Evolutionary conservation across 2,888 invertebrate species (phyloP).

Genomic region (Eucera pruinosa): DNA sequence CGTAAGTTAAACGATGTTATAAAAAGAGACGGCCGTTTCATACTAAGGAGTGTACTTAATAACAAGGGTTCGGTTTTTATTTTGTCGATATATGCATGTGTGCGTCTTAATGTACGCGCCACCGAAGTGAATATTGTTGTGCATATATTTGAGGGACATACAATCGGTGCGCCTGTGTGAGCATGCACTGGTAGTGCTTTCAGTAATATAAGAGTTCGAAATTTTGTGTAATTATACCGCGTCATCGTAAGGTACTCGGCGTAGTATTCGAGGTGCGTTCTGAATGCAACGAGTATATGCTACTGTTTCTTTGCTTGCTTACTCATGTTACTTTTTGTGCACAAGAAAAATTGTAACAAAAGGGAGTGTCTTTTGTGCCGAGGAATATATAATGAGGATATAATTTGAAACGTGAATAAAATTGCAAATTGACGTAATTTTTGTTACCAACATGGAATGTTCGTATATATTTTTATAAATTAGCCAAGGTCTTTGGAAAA

Average conservation of each 20-base stretch:
- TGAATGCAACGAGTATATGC: slow-evolving; percentile 15
- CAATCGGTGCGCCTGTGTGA: slow-evolving; percentile 5
- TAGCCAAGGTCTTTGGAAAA: background rate
- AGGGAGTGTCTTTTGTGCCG: background rate
- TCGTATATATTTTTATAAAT: background rate
- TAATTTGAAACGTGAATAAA: slow-evolving; percentile 1
- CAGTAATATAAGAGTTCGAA: slow-evolving; percentile 33
- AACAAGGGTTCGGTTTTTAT: slow-evolving; percentile 29
- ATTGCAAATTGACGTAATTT: slow-evolving; percentile 1
- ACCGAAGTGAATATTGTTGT: slow-evolving; percentile 1
- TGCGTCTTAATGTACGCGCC: background rate
- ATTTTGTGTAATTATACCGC: slow-evolving; percentile 45
- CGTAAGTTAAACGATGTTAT: slow-evolving; percentile 7
- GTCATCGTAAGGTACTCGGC: slow-evolving; percentile 37
- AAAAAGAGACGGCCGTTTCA: slow-evolving; percentile 7
- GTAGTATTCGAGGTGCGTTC: slow-evolving; percentile 17
- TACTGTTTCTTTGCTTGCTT: slow-evolving; percentile 21
- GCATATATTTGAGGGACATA: slow-evolving; percentile 12
- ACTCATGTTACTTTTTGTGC: slow-evolving; percentile 11
- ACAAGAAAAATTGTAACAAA: background rate
- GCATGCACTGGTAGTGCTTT: slow-evolving; percentile 22
- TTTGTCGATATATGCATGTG: background rate
- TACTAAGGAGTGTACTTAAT: background rate
- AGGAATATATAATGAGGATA: background rate
- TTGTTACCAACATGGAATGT: background rate